These are phyloP conservation scores for Adoxophyes honmai DNA, from an alignment of 1,140 invertebrate genomes.

Conservation along the genomic window DNA sequence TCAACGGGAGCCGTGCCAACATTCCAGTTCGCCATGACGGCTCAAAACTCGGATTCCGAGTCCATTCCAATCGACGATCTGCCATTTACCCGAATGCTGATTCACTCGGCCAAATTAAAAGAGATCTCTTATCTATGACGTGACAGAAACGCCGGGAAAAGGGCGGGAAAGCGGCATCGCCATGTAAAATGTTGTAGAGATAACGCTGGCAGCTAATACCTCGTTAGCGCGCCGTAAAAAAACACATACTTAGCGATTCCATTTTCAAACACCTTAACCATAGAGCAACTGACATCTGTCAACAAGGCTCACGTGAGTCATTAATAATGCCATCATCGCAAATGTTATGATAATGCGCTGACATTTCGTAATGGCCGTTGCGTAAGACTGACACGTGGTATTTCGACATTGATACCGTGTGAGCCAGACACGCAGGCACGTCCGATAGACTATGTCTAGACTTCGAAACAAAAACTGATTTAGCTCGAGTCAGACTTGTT, in stretches of 20 bases:
- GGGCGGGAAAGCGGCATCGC: background rate
- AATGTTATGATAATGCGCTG: conserved; percentile 13
- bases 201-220: too few relatives aligned
- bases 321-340: conserved; percentile 8
- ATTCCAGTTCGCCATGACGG: background rate
- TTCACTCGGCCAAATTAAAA: background rate
- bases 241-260: background rate
- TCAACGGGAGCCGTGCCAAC: conserved; percentile 6
- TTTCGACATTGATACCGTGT: conserved; percentile 1
- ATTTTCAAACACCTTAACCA: conserved; percentile 4
- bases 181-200: too few relatives aligned
- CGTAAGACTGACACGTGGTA: conserved; percentile 3
- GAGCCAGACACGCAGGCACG: conserved; percentile 8
- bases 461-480: conserved; percentile 1
- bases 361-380: conserved; percentile 8
- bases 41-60: background rate
- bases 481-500: background rate
- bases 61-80: conserved; percentile 5
- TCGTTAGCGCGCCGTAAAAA: too few relatives aligned
- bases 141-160: background rate
- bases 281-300: conserved; percentile 3
- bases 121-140: background rate
- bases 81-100: background rate
- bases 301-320: conserved; percentile 12
- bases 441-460: conserved; percentile 10